These are phyloP conservation scores for Cebidichthys violaceus DNA, from an alignment of 2,113 vertebrate genomes.

Conservation along the genomic window DNA sequence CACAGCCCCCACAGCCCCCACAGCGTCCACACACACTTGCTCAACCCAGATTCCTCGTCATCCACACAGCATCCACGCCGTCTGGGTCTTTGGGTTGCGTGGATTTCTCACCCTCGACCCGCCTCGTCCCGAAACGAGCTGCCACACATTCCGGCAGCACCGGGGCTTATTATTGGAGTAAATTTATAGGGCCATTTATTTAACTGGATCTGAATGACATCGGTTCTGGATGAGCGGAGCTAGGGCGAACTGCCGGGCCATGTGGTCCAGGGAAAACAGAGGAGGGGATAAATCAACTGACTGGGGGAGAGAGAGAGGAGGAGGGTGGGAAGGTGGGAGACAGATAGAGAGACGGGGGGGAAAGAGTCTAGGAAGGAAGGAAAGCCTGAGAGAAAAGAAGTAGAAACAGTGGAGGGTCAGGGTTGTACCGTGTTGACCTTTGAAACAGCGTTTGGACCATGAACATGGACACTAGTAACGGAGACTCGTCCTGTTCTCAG, in stretches of 20 bases:
- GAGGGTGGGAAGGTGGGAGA: not conserved
- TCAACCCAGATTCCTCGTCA: constrained; percentile 53
- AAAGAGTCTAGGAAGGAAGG: not conserved
- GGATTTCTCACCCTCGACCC: constrained; percentile 31
- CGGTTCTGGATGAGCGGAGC: constrained; percentile 90
- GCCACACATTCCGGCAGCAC: constrained; percentile 88
- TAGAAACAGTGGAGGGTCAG: not conserved
- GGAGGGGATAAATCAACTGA: constrained; percentile 91
- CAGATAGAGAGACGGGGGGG: constrained; percentile 23
- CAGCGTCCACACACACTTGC: constrained; percentile 17
- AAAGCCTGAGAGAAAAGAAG: constrained; percentile 13
- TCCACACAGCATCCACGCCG: constrained; percentile 72
- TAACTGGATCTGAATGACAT: constrained; percentile 91
- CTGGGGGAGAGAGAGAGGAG: constrained; percentile 11
- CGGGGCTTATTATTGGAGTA: constrained; percentile 90
- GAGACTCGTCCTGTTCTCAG: not conserved
- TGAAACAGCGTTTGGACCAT: not conserved
- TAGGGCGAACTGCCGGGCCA: constrained; percentile 86
- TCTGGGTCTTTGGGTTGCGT: constrained; percentile 76
- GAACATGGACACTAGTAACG: not conserved
- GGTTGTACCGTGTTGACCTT: not conserved
- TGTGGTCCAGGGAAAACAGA: constrained; percentile 93
- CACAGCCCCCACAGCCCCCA: constrained; percentile 4
- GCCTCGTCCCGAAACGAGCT: constrained; percentile 57
- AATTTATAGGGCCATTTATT: constrained; percentile 96